Conservation (phyloP, 2,113 vertebrate species). For the Telmatochromis bifrenatus region DNA sequence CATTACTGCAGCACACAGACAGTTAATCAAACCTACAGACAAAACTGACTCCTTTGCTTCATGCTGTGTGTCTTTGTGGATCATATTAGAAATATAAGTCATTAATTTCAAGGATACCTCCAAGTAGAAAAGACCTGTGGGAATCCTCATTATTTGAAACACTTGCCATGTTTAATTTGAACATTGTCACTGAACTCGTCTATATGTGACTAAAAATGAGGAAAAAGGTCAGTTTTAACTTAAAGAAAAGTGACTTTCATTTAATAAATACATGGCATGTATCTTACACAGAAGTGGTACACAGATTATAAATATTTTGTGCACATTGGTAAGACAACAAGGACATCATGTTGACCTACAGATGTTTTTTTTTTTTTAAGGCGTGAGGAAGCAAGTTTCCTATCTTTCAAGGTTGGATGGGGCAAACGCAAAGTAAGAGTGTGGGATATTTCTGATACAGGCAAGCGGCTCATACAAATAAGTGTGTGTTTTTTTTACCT, state of each 20-base stretch:
- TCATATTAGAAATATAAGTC: not conserved
- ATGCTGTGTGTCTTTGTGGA: not conserved
- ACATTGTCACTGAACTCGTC: not conserved
- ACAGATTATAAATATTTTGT: not conserved
- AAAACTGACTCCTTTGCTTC: not conserved
- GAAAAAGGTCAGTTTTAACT: not conserved
- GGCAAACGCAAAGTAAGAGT: not conserved
- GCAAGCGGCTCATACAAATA: not conserved
- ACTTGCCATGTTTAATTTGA: not conserved
- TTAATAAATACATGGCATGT: not conserved
- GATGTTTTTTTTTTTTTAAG: not conserved
- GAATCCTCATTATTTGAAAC: not conserved
- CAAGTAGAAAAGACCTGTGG: not conserved
- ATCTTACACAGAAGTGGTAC: not conserved
- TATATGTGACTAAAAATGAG: not conserved
- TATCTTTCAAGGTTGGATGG: not conserved
- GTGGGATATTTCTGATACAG: not conserved
- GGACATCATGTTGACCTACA: not conserved
- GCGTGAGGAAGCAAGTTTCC: not conserved
- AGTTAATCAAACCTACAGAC: not conserved
- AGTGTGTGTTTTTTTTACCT: not conserved
- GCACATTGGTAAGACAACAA: not conserved
- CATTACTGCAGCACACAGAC: not conserved
- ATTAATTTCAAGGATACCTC: not conserved
- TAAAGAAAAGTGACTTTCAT: accelerated